Percentiles rank a stretch among this genome's conserved stretches.
Conservation (phyloP, 2,113 vertebrate genomes). For the Mormoops blainvillei region DNA sequence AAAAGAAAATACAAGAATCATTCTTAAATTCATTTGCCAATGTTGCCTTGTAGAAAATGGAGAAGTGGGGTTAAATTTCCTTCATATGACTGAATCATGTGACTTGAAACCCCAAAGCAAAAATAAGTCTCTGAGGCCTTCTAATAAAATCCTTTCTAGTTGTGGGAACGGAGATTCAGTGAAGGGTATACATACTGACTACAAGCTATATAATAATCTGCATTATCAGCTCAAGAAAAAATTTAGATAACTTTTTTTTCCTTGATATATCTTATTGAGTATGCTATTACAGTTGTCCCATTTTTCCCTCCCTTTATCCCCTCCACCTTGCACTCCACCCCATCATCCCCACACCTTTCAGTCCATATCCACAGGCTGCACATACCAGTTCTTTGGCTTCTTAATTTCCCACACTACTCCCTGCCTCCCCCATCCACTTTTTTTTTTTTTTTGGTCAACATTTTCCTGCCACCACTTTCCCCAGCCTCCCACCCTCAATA, state of each 20-base stretch:
- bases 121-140: background rate
- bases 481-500: too few species aligned
- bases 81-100: background rate
- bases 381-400: too few species aligned
- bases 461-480: too few species aligned
- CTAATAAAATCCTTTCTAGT: background rate
- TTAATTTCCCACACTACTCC: too few species aligned
- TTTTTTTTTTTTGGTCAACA: too few species aligned
- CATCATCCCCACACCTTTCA: too few species aligned
- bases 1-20: background rate
- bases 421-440: too few species aligned
- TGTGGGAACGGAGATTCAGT: background rate
- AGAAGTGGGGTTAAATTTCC: background rate
- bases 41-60: background rate
- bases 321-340: too few species aligned
- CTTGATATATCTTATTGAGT: too few species aligned
- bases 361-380: too few species aligned
- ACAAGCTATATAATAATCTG: background rate
- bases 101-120: slow-evolving; percentile 15
- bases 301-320: too few species aligned
- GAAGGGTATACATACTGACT: background rate
- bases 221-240: background rate
- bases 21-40: slow-evolving; percentile 22
- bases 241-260: background rate
- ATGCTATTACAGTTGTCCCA: too few species aligned